Base-by-base conservation (phyloP, 2,888 invertebrate species). In the Alloplasta piceator region DNA sequence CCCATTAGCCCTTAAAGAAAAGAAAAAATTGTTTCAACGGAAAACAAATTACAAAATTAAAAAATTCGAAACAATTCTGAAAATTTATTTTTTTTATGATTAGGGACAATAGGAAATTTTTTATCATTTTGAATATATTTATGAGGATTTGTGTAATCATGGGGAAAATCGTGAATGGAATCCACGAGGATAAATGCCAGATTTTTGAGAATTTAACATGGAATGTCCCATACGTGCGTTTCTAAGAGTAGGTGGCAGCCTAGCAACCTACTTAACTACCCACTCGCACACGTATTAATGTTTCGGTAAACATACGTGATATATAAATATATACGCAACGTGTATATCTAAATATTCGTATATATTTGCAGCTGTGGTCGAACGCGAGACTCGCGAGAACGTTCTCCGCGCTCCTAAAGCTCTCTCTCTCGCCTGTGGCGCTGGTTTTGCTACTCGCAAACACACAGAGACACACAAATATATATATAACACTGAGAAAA, bases 221-320 rank as follows among this genome's bases (percentile, higher is more conserved):
- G 46, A 61, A 73, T 48, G 10, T 46, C 26, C 26, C 26, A 4
- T 43, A 67, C 55, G n/a, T 72, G 43, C 58, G 38, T 64, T 6
- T 26, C 56, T 10, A 48, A 39, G 73, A 75, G 74, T 75, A 66
- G 71, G 63, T 77, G 70, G 72, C 50, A 73, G 70, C 56, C 67
- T 43, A 75, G 72, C 77, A 81, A 77, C 82, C 76, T 82, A 82
- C 82, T 80, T 80, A 78, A 43, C 77, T 78, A 76, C 82, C 83
- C 79, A 83, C 82, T 81, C 73, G 61, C 43, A 61, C 50, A n/a
- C 6, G 52, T 68, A 68, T 67, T 66, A 46, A 68, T 14, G 38
- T 68, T 61, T 67, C 26, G 39, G 50, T 61, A 66, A 52, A 78
- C 60, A 61, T 61, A 61, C 60, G 9, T 41, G 39, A 7, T 12